Evolutionary conservation across 2,113 vertebrate species (phyloP), one percentile per base, ranked within the genome.

Genomic region (Sinocyclocheilus anophthalmus): DNA sequence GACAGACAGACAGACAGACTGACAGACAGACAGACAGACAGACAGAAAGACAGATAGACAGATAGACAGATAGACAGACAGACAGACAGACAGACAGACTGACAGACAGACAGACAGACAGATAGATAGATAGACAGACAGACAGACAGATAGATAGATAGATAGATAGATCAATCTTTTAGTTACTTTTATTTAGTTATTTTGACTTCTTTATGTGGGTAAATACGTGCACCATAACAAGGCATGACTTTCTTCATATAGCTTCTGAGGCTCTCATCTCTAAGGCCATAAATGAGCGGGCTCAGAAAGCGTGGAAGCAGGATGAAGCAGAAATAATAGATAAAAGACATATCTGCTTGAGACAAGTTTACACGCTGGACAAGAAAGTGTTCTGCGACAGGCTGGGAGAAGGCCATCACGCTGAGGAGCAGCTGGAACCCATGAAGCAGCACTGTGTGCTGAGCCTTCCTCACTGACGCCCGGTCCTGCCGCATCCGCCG

Each of bases 401-500:
- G 92, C 30, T 75, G 78, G 0, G 91, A 92, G 85, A 94, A 94
- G 55, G 93, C 90, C 90, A 94, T 72, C 88, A 93, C 81, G 81
- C 92, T 93, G 5, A 95, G 86, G 81, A 94, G 77, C 88, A 95
- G 88, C 93, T 95, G 95, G 12, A 94, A 84, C 22, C 91, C 94
- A 0, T 95, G 95, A 4, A 95, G 88, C 63, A 95, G 81, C 84
- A 95, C 94, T 0, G 94, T 95, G 89, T 94, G 89, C 87, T 93
- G 91, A 83, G 93, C 94, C 88, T 91, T 95, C 48, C 2, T 89
- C 81, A 93, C 92, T 0, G 93, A 94, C 4, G 7, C 85, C 59
- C 77, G 80, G 84, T 95, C 92, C 78, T 92, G 92, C 26, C 92
- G 86, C 92, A 95, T 69, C 75, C 85, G 93, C 53, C 88, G 92